Evolutionary conservation across 1,140 invertebrate species (phyloP), one percentile per base, ranked within the genome.

Genomic region (Druon quercuslanigerum): DNA sequence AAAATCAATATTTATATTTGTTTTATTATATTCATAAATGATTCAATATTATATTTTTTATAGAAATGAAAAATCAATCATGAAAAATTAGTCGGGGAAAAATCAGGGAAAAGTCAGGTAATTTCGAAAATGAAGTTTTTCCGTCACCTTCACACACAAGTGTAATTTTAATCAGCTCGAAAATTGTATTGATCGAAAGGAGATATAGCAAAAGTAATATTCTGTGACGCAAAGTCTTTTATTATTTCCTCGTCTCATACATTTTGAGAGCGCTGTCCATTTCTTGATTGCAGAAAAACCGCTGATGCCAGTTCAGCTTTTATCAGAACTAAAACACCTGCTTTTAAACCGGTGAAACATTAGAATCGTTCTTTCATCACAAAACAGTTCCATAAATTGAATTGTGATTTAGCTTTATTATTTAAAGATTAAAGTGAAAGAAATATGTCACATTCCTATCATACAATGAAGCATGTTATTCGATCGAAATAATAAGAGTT

Each of bases 191-290:
- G 13, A 33, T 66, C 17, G 13, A 66, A 66, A 12, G 12, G 33
- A 7, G 12, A 33, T 40, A 66, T 57, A 20, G 12, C 13, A 20
- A 57, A 40, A 40, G 60, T 25, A 66, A 66, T 66, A 66, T 66
- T 40, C 25, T 25, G 14, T 66, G 60, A 66, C 25, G 60, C 60
- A 46, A 46, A 46, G 60, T 66, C 60, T 66, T 66, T 66, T 66
- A 66, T 40, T 66, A 66, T 66, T 66, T 66, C 60, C 25, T 66
- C 60, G 60, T 40, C 60, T 66, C 60, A 66, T 66, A 66, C 40
- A 66, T 66, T 66, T 33, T 66, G n/a, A 46, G 46, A 66, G 60
- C 60, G 40, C 33, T 66, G 60, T 66, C 60, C 60, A 66, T 66
- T 66, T 66, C 40, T 33, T 66, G 60, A 66, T 66, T 66, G 60